Conservation (phyloP, 2,797 vertebrate genomes). For the Rhynchonycteris naso region DNA sequence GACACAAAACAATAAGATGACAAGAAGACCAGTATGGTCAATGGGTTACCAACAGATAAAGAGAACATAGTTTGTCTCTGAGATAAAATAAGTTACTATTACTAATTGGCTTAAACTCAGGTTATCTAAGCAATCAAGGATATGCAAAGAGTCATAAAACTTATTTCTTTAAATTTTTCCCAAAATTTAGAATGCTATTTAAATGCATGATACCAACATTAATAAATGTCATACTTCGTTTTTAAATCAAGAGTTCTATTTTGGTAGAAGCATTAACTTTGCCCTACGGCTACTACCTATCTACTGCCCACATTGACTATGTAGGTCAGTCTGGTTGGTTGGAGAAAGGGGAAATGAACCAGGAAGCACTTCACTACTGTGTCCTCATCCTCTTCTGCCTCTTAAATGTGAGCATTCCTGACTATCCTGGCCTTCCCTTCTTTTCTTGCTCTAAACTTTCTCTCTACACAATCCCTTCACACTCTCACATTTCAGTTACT, state of each 20-base stretch:
- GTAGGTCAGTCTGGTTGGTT: not conserved
- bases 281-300: too few species aligned
- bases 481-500: not conserved
- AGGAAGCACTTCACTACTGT: not conserved
- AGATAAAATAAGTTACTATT: not conserved
- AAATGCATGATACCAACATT: not conserved
- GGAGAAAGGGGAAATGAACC: not conserved
- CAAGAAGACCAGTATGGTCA: slow-evolving; percentile 42
- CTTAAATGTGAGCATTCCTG: not conserved
- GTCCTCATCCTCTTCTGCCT: not conserved
- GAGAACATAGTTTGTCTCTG: not conserved
- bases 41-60: slow-evolving; percentile 43
- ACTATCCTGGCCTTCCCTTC: not conserved
- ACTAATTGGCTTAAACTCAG: not conserved
- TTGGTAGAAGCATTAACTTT: not conserved
- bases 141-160: not conserved
- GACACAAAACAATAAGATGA: slow-evolving; percentile 75
- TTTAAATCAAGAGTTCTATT: not conserved
- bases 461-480: not conserved
- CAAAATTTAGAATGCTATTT: not conserved
- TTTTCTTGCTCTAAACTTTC: not conserved
- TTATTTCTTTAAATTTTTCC: not conserved
- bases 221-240: not conserved
- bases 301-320: not conserved
- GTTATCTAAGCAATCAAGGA: not conserved